A percentile compares a stretch with the other conserved stretches of the same genome.
phyloP scores from a whole-genome alignment of 2,797 vertebrate genomes.

The Sebastes kiyomatsui region DNA sequence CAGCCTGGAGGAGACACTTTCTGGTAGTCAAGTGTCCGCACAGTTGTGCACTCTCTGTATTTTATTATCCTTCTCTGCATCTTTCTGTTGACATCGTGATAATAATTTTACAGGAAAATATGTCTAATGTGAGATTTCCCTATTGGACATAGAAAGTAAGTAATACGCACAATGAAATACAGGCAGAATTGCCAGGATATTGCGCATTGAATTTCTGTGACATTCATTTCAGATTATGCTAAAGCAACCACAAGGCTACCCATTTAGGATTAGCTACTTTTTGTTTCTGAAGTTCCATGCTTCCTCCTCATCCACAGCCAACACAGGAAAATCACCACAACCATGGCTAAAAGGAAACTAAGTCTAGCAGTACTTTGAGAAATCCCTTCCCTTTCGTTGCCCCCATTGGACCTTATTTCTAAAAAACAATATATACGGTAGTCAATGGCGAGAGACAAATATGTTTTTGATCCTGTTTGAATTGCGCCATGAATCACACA shows the following conservation, averaged over 20 bases:
- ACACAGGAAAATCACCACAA: background rate
- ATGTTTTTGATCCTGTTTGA: too few relatives aligned
- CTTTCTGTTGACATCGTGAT: background rate
- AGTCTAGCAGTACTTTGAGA: too few relatives aligned
- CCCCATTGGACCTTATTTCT: background rate
- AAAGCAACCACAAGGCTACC: background rate
- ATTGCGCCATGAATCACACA: too few relatives aligned
- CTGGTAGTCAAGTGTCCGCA: slow-evolving; percentile 50
- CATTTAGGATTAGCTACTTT: background rate
- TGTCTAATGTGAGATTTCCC: background rate
- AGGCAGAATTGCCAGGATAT: background rate
- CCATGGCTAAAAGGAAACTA: too few relatives aligned
- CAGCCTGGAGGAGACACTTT: slow-evolving; percentile 57
- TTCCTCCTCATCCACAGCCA: background rate
- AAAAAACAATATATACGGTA: background rate
- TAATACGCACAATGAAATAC: background rate
- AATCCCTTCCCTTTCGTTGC: too few relatives aligned
- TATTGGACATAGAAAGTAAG: background rate
- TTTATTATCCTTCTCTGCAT: slow-evolving; percentile 18
- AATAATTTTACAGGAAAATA: background rate
- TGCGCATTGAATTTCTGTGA: background rate
- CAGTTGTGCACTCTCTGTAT: slow-evolving; percentile 24
- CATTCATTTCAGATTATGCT: background rate
- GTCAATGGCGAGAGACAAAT: too few relatives aligned
- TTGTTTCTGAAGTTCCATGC: background rate